Evolutionary conservation across 2,797 vertebrate genomes (phyloP), one percentile per base, ranked within the genome.

Genomic region (Sebastes steindachneri): DNA sequence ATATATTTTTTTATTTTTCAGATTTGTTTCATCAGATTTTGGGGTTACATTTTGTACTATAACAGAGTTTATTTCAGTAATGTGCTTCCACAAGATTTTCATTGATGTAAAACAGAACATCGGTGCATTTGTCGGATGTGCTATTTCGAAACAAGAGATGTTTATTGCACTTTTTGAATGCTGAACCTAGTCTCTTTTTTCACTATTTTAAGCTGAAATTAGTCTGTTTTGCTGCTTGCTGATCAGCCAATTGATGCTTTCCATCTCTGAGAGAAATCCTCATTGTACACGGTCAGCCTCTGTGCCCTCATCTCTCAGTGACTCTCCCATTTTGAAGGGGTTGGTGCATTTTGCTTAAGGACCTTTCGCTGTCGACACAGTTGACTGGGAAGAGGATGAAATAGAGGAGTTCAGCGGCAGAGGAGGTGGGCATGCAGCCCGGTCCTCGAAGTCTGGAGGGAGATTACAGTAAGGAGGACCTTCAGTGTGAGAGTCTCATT

Each of bases 1-100:
- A 28, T 75, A 62, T 45, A 45, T 17, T 45, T 45, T 45, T 68
- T 67, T 54, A n/a, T 68, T 66, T 59, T 54, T 54, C 73, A 26
- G 37, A 60, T 86, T 37, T 67, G 48, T 83, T 79, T 82, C 62
- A 83, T 82, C 68, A 66, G 26, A 83, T 81, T 73, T 58, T 8
- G 2, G 26, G 60, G 68, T 73, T 67, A 35, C 71, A 31, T 74
- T 77, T 79, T 65, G 3, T 76, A 48, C 28, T 57, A 48, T 59
- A 73, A 68, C 63, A 72, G 25, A 45, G 57, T 45, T 58, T 23
- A 63, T 78, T 54, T 79, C 35, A 73, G 26, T 21, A 15, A 17
- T 28, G 58, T 25, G 48, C 19, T 64, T 37, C 62, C 25, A 68
- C 35, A n/a, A 59, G 59, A 59, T 66, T 73, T 70, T 59, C 17